Percentiles rank a stretch among this genome's conserved stretches.
These are phyloP conservation scores for Marronus borbonicus DNA, from an alignment of 2,888 invertebrate genomes.

Conservation along the genomic window DNA sequence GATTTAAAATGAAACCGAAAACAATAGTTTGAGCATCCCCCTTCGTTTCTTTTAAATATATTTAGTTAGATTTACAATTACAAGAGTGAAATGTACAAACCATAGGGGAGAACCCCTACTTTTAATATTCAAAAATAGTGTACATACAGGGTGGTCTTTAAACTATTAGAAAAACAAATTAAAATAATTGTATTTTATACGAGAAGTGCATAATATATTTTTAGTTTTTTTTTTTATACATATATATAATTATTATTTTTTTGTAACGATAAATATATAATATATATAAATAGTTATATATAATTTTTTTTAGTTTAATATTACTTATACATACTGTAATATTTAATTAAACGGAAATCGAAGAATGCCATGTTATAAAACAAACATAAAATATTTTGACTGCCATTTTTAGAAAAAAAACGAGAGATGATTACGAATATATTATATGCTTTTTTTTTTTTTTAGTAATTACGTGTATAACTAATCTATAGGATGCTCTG, in stretches of 20 bases:
- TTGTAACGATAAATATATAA: constrained; percentile 12
- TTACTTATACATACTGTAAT: constrained; percentile 25
- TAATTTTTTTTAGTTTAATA: constrained; percentile 21
- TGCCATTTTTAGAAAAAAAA: constrained; percentile 55
- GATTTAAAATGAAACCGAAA: background rate
- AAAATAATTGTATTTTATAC: constrained; percentile 7
- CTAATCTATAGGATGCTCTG: background rate
- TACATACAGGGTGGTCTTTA: constrained; percentile 40
- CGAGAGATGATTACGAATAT: background rate
- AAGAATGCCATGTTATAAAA: constrained; percentile 57
- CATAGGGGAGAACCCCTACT: background rate
- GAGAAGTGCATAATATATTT: constrained; percentile 19
- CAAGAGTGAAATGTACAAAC: constrained; percentile 31
- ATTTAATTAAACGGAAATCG: constrained; percentile 27
- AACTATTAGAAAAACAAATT: constrained; percentile 12
- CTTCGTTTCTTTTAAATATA: background rate
- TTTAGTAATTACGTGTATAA: constrained; percentile 43
- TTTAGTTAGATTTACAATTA: constrained; percentile 6
- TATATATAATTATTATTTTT: constrained; percentile 10
- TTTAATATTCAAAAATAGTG: constrained; percentile 11
- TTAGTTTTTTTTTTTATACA: constrained; percentile 5
- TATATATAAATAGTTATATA: constrained; percentile 5
- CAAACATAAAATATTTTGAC: constrained; percentile 52
- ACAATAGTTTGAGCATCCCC: constrained; percentile 1
- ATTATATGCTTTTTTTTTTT: constrained; percentile 52